A percentile compares a stretch with the other conserved stretches of the same genome.
Evolutionary conservation across 2,797 vertebrate genomes (phyloP).

Genomic region (Trichosurus vulpecula): DNA sequence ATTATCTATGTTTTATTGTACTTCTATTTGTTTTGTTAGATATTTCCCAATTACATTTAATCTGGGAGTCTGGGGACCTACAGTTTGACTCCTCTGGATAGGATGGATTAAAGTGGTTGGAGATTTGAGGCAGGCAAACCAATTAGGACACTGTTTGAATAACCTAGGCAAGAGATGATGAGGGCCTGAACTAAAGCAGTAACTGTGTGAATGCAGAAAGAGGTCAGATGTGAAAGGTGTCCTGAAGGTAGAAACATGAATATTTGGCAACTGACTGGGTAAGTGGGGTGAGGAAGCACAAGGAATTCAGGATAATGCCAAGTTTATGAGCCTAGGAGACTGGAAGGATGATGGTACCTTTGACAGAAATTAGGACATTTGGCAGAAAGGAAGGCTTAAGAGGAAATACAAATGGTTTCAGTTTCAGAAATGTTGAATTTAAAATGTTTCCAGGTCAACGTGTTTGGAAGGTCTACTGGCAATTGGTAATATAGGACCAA

Average conservation of each 20-base stretch:
- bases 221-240: not conserved
- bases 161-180: not conserved
- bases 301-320: not conserved
- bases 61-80: not conserved
- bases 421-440: not conserved
- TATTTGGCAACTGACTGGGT: not conserved
- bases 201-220: not conserved
- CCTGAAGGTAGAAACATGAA: not conserved
- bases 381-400: not conserved
- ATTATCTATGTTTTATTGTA: not conserved
- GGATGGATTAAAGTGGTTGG: not conserved
- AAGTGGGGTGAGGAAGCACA: not conserved
- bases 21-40: not conserved
- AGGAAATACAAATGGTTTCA: not conserved
- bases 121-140: not conserved
- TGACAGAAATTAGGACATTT: not conserved
- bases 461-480: not conserved
- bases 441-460: not conserved
- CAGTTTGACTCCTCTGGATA: not conserved
- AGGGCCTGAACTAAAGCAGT: not conserved
- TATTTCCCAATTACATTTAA: not conserved
- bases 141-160: not conserved
- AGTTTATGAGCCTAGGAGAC: not conserved
- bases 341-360: not conserved
- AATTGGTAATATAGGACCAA: not conserved